phyloP scores from a whole-genome alignment of 2,113 vertebrate species.

The Phrynocephalus versicolor region DNA sequence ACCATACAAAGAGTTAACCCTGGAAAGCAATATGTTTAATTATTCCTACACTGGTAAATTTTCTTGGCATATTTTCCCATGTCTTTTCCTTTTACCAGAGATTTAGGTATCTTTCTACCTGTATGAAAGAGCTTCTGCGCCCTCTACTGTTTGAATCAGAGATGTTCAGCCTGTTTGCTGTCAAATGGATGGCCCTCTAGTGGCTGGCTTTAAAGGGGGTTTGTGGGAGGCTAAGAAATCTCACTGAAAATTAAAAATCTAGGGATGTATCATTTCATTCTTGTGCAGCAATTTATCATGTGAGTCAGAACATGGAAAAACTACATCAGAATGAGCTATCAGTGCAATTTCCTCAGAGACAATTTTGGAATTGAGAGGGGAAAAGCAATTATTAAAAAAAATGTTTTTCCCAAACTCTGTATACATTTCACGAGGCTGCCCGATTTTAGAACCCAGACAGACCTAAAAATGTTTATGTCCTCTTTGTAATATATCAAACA shows the following conservation, averaged over 20 bases:
- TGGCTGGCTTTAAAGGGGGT: background rate
- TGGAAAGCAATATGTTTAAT: slow-evolving; percentile 21
- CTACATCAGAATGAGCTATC: background rate
- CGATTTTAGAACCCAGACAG: background rate
- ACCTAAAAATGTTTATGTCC: background rate
- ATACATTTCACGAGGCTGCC: background rate
- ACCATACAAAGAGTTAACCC: slow-evolving; percentile 15
- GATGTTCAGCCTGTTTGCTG: background rate
- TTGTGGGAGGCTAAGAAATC: background rate
- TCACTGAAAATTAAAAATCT: background rate
- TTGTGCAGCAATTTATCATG: background rate
- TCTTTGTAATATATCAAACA: background rate
- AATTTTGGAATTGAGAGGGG: background rate
- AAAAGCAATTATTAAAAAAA: background rate
- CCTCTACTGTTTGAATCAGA: slow-evolving; percentile 18
- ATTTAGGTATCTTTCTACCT: background rate
- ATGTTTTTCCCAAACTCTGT: background rate
- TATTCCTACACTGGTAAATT: background rate
- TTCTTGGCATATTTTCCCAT: background rate
- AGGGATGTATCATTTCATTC: background rate
- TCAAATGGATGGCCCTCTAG: slow-evolving; percentile 30
- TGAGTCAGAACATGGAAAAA: background rate
- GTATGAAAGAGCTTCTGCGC: slow-evolving; percentile 22
- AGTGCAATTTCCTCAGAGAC: background rate
- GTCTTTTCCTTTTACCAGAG: background rate